Conservation (phyloP, 2,113 vertebrate genomes). For the Bos javanicus region DNA sequence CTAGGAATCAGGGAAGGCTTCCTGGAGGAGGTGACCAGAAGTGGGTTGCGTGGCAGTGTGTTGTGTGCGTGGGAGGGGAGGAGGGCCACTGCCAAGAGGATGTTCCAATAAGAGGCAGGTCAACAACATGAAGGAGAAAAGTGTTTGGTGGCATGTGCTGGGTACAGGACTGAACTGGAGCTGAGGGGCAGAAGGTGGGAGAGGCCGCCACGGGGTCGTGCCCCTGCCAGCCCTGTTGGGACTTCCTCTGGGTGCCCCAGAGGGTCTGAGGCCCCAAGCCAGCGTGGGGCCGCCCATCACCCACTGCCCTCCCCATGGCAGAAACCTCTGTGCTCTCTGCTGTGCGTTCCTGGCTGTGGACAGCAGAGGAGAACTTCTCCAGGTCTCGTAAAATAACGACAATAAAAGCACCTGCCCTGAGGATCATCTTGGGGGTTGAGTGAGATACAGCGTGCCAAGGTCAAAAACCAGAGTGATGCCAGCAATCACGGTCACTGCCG, state of each 20-base stretch:
- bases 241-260: neutral
- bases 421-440: neutral
- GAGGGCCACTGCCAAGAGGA: neutral
- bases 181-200: neutral
- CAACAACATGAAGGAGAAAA: neutral
- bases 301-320: neutral
- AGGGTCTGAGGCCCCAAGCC: neutral
- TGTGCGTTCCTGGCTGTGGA: rapidly evolving
- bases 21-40: neutral
- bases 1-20: neutral
- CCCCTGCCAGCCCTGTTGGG: neutral
- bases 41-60: neutral
- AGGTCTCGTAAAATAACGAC: neutral
- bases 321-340: neutral
- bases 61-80: neutral
- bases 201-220: neutral
- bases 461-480: neutral
- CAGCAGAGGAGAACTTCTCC: neutral
- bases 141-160: rapidly evolving
- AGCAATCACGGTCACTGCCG: rapidly evolving
- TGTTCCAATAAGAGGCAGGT: neutral
- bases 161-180: neutral
- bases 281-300: rapidly evolving
- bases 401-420: neutral
- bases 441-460: neutral